Evolutionary conservation across 2,797 vertebrate species (phyloP), one percentile per base, ranked within the genome.

Genomic region (Alcedo atthis): DNA sequence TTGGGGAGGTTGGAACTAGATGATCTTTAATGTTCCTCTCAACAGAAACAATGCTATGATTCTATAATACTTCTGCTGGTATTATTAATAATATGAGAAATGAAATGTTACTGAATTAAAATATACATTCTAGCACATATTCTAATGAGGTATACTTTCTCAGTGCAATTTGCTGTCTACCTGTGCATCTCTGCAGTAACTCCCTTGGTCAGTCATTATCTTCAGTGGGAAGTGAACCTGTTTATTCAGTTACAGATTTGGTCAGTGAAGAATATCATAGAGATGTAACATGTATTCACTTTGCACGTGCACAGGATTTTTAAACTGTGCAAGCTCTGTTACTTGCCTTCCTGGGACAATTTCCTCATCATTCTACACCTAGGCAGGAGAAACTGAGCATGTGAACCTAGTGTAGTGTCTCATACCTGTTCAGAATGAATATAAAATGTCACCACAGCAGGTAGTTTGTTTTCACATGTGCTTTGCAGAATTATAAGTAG

Each of bases 51-150:
- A 37, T 68, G 37, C 18, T 49, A 28, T 49, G 32, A 37, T 51
- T 51, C 33, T 51, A 12, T 51, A 25, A 67, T 81, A 77, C 37
- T 86, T 53, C n/a, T 77, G 25, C 10, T 86, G 42, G 14, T 66
- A 54, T 63, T 74, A 91, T 84, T 81, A 81, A 85, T 77, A 28
- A 80, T 26, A 63, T 42, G 80, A 94, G 37, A 74, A 84, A 59
- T 43, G 3, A 92, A 63, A 54, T 74, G 74, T 32, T 58, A 61
- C 45, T 54, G 62, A 91, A 92, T 87, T 87, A 81, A 78, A 81
- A 73, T 48, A 81, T 13, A 85, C 85, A 81, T 48, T 58, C 73
- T n/a, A 75, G 22, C 25, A 67, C 28, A 70, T 73, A 76, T 55
- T 53, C 45, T 35, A 18, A 73, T 37, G 35, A 95, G n/a, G 7